Conservation (phyloP, 1,140 invertebrate species). For the Bombus pyrosoma region DNA sequence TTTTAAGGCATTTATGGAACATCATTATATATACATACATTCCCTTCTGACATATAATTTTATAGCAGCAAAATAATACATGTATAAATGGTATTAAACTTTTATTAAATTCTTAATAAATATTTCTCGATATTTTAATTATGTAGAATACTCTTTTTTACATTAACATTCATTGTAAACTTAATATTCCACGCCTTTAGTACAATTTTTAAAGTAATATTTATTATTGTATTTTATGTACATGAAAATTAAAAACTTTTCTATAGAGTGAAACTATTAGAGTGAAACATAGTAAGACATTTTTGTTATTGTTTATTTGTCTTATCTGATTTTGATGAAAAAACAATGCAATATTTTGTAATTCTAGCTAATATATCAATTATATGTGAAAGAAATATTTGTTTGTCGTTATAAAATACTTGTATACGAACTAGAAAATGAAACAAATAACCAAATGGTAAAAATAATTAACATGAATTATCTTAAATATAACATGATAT, state of each 20-base stretch:
- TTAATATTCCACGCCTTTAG: neutral
- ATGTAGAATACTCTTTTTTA: neutral
- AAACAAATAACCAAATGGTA: neutral
- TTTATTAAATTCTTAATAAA: no score
- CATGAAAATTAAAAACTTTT: neutral
- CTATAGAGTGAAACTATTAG: no score
- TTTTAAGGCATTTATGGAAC: neutral
- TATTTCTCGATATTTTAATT: neutral
- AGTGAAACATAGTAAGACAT: neutral
- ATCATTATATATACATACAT: neutral
- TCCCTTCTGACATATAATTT: neutral
- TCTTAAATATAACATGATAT: conserved; percentile 12
- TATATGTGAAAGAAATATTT: neutral
- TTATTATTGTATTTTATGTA: neutral
- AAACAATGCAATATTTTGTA: neutral
- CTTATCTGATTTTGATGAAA: neutral
- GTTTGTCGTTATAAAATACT: neutral
- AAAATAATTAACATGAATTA: conserved; percentile 18
- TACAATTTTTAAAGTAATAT: neutral
- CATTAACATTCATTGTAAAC: neutral
- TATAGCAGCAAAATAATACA: no score
- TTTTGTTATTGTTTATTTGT: neutral
- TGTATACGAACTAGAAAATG: neutral
- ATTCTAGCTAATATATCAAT: neutral
- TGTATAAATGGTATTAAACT: no score